Evolutionary conservation across 2,797 vertebrate genomes (phyloP).

Genomic region (Fratercula arctica): DNA sequence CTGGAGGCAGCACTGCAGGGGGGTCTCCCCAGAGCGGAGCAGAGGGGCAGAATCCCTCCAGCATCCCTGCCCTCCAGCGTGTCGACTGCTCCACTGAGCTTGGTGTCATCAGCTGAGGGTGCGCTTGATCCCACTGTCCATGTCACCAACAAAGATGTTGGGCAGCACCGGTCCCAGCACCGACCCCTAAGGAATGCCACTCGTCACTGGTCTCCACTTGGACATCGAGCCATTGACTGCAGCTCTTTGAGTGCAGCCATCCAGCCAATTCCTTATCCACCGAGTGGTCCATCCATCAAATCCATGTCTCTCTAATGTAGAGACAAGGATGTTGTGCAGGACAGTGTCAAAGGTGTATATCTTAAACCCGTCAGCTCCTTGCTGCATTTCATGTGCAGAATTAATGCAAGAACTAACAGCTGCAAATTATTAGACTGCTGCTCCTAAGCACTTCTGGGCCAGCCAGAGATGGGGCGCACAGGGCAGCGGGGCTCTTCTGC

Average conservation of each 20-base stretch:
- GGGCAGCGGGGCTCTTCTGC: neutral
- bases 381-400: neutral
- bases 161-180: neutral
- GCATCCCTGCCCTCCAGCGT: neutral
- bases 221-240: neutral
- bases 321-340: neutral
- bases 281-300: neutral
- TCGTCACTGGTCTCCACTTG: neutral
- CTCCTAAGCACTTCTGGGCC: neutral
- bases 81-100: neutral
- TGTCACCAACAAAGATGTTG: neutral
- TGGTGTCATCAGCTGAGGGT: neutral
- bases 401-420: neutral
- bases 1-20: neutral
- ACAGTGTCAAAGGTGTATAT: no score
- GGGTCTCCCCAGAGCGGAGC: neutral
- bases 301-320: neutral
- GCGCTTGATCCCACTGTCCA: neutral
- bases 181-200: neutral
- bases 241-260: neutral
- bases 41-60: neutral
- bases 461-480: neutral
- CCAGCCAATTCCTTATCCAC: neutral
- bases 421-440: neutral
- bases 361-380: neutral